These are phyloP conservation scores for Sepiola atlantica DNA, from an alignment of 2,888 invertebrate species.

Conservation along the genomic window DNA sequence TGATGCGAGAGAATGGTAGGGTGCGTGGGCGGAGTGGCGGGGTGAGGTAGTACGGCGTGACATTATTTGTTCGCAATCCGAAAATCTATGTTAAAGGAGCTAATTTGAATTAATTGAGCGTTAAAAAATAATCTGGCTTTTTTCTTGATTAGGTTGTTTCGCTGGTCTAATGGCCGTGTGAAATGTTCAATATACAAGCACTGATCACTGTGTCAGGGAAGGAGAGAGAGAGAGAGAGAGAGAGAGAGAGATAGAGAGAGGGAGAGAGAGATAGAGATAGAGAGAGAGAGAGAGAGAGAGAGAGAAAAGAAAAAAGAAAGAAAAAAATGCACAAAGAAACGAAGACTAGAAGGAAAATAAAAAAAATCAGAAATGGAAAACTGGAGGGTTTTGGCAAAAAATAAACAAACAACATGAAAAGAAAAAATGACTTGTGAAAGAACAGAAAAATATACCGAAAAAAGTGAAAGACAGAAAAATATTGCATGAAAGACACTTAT, in stretches of 20 bases:
- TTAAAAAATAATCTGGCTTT: slow-evolving; percentile 32
- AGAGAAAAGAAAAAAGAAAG: not conserved
- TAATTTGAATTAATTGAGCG: slow-evolving; percentile 32
- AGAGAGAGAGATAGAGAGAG: not conserved
- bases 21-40: too few relatives aligned
- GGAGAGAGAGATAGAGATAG: not conserved
- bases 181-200: slow-evolving; percentile 24
- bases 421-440: too few relatives aligned
- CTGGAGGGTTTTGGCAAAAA: not conserved
- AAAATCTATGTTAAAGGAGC: slow-evolving; percentile 13
- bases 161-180: not conserved
- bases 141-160: slow-evolving; percentile 32
- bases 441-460: too few relatives aligned
- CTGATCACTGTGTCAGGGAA: not conserved
- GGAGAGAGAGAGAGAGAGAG: not conserved
- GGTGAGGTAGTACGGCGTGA: not conserved
- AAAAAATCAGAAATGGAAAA: not conserved
- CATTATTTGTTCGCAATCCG: slow-evolving; percentile 1
- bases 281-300: too few relatives aligned
- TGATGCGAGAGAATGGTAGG: not conserved
- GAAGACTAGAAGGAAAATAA: not conserved
- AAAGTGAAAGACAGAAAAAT: too few relatives aligned
- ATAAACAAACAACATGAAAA: too few relatives aligned
- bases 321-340: not conserved
- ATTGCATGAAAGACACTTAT: too few relatives aligned